Evolutionary conservation across 2,797 vertebrate genomes (phyloP), one percentile per base, ranked within the genome.

Genomic region (Ptychadena robeensis): DNA sequence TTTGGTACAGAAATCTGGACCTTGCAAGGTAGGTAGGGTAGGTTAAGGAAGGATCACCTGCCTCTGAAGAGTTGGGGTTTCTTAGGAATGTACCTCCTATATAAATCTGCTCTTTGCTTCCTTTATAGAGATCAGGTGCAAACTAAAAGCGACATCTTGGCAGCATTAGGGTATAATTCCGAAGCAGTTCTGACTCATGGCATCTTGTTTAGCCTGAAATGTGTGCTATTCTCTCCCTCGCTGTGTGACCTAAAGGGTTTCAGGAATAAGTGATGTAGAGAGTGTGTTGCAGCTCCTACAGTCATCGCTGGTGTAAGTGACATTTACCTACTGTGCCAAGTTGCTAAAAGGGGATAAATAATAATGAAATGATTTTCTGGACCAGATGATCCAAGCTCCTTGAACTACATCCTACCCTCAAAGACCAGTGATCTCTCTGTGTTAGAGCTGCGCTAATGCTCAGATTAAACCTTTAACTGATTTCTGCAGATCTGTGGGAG

Each of bases 321-420:
- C 92, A 88, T 90, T 90, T 90, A 89, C 92, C 91, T 89, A 87
- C 91, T 88, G 91, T 87, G 91, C 84, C 85, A 90, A 93, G 92
- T 93, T 94, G 92, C 92, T 92, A 93, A 92, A 92, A 93, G 92
- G 91, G 90, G 91, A 90, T 91, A 90, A 91, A 93, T 89, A 88
- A 89, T 91, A 88, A 86, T 88, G 59, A 35, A 75, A 70, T 69
- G 89, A 87, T 92, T 22, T 89, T 86, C 88, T 86, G 86, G 89
- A 74, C 75, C 80, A 70, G 66, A 76, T 73, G 68, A 83, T 87
- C 31, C 81, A 73, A 82, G 82, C 87, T 90, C 86, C 86, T 90
- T 88, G 87, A 87, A 10, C 87, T 89, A 88, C 90, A 93, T 93
- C 92, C 91, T 93, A 92, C 92, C 88, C 92, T 88, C 25, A 40